Evolutionary conservation across 2,113 vertebrate species (phyloP).

Genomic region (Merops nubicus): DNA sequence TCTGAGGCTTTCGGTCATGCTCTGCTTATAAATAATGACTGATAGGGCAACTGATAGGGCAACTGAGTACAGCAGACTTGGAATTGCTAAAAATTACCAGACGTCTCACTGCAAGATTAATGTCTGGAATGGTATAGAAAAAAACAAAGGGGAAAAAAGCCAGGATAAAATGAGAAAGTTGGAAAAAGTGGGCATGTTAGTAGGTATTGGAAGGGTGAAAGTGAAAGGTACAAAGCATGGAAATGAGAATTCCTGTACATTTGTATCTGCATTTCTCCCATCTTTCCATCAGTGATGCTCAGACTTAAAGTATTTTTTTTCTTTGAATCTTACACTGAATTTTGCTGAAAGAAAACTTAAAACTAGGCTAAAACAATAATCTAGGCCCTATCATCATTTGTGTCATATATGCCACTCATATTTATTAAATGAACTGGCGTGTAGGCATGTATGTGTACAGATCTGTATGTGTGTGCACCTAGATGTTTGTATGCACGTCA

Average conservation of each 20-base stretch:
- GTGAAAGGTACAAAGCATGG: background rate
- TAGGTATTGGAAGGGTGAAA: background rate
- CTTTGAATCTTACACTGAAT: background rate
- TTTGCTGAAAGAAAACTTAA: background rate
- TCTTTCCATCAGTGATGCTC: background rate
- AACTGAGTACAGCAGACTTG: background rate
- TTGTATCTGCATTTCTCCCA: background rate
- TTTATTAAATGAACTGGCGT: background rate
- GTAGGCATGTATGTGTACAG: rapidly evolving
- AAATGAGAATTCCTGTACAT: background rate
- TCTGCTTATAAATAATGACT: background rate
- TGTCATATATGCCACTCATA: background rate
- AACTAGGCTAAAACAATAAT: background rate
- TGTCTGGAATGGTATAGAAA: background rate
- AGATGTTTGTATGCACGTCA: background rate
- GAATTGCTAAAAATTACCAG: background rate
- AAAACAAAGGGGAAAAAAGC: background rate
- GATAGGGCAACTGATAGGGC: background rate
- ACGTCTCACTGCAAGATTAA: background rate
- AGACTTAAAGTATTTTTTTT: background rate
- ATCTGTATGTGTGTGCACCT: background rate
- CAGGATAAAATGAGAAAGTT: background rate
- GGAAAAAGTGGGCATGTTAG: background rate
- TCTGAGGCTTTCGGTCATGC: background rate
- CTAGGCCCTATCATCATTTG: background rate